phyloP scores from a whole-genome alignment of 92 coral and sea anemone genomes.

The Epizoanthus scotinus region DNA sequence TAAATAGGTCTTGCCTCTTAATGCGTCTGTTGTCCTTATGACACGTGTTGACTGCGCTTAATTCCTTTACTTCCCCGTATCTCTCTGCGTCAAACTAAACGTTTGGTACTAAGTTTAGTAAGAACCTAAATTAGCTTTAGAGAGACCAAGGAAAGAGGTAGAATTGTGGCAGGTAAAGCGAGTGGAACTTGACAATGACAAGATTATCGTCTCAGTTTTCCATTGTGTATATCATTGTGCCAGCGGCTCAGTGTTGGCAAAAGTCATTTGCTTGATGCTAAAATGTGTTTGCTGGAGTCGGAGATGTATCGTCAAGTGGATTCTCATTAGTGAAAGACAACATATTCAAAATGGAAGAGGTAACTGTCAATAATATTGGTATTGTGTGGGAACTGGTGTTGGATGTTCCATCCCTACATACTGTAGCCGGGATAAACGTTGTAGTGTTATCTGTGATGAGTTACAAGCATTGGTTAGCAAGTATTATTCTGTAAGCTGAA shows the following conservation, averaged over 20 bases:
- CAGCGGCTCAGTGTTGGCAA: neutral
- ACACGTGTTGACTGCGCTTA: conserved; percentile 24
- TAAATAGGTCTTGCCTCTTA: neutral
- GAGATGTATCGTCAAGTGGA: neutral
- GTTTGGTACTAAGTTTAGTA: no score
- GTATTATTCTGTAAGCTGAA: neutral
- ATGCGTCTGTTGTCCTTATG: neutral
- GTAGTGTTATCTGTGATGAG: neutral
- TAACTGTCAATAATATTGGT: conserved; percentile 14
- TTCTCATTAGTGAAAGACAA: neutral
- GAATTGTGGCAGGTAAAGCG: neutral
- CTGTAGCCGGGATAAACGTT: neutral
- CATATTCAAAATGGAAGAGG: conserved; percentile 28
- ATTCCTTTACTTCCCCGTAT: no score
- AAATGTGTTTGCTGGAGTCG: conserved; percentile 3
- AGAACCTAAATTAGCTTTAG: neutral
- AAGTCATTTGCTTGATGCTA: neutral
- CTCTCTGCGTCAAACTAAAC: no score
- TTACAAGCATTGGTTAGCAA: neutral
- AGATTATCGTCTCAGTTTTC: neutral
- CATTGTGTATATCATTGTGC: neutral
- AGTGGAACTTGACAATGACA: neutral
- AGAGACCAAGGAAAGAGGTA: conserved; percentile 47
- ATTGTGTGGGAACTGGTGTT: conserved; percentile 31
- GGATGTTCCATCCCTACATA: conserved; percentile 10